Base-by-base conservation (phyloP, 2,797 vertebrate genomes). In the Sciurus carolinensis region DNA sequence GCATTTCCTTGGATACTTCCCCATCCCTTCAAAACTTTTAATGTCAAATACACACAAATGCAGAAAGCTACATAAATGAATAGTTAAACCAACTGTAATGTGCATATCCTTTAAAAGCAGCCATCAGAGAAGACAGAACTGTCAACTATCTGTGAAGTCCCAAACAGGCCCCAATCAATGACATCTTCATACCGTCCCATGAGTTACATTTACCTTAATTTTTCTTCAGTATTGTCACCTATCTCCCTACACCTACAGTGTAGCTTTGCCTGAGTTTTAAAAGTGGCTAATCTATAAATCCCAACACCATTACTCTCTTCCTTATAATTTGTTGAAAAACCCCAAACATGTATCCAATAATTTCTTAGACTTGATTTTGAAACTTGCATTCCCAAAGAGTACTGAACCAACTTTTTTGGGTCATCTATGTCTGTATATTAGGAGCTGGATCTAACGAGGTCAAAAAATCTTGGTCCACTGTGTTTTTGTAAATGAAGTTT, bases 11-110 rank as follows among this genome's bases (percentile, higher is more conserved):
- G 42, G 42, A 93, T 28, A 67, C 3, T 66, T 17, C 87, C 39
- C 62, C n/a, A 85, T 42, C 24, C 44, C 84, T 92, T 86, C 17
- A 91, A 93, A 91, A 69, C 26, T 71, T 71, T 91, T 89, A 83
- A 69, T 36, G 59, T 79, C 36, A 90, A 81, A 79, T 57, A 83
- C 39, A 89, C 5, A 84, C 14, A 96, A 91, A 87, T 72, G 52
- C 17, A 91, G 36, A 87, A 76, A 83, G 62, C 67, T 79, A 6
- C 28, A 76, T 8, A 90, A 47, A 86, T 76, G 20, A 54, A 64
- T 39, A 87, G 39, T 52, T 73, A 86, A 86, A 24, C 20, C 71
- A 88, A 64, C 13, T 64, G 59, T 47, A 91, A 95, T 77, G 50
- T 26, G 59, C 8, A 64, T 4, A 79, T 50, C 28, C 73, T 72